Conservation (phyloP, 1,140 invertebrate genomes). For the Hirudo medicinalis region DNA sequence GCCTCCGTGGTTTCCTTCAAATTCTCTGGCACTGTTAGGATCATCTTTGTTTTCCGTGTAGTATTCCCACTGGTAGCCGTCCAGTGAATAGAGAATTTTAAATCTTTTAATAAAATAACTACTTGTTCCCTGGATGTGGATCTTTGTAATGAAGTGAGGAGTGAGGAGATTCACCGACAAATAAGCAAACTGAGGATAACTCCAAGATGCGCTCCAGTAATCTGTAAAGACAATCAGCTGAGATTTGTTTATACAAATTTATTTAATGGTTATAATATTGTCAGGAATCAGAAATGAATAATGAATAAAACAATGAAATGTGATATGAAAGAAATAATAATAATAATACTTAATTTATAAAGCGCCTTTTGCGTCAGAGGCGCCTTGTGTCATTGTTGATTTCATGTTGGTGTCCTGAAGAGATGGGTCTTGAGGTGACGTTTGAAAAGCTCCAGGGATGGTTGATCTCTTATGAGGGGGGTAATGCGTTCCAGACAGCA, state of each 20-base stretch:
- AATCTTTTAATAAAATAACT: background rate
- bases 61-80: background rate
- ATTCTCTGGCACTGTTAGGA: background rate
- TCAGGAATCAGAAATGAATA: no score
- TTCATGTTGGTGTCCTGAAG: no score
- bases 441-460: no score
- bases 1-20: slow-evolving; percentile 7
- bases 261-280: no score
- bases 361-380: no score
- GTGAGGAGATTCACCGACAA: background rate
- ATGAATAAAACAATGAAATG: no score
- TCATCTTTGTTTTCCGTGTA: background rate
- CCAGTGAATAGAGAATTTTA: background rate
- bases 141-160: background rate
- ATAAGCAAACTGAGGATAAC: background rate
- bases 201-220: background rate
- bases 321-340: no score
- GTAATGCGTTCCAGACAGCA: no score
- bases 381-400: no score
- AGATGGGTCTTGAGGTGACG: no score
- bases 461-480: no score
- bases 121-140: background rate
- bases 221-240: background rate
- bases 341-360: no score
- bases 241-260: background rate